Evolutionary conservation across 1,140 invertebrate species (phyloP).

Genomic region (Papilio helenus): DNA sequence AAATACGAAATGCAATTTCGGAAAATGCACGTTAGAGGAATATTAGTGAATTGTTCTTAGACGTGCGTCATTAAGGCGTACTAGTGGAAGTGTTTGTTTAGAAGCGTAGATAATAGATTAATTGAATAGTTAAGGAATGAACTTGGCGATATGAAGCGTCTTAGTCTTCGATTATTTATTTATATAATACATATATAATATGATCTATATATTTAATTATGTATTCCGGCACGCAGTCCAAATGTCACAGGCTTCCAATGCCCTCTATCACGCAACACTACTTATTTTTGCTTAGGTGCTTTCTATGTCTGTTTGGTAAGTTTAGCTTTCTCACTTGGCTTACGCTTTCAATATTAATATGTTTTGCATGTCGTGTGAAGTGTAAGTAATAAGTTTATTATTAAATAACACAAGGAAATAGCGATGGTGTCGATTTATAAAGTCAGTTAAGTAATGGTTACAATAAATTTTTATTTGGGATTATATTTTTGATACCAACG

Average conservation of each 20-base stretch:
- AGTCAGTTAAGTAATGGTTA: neutral
- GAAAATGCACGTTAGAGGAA: constrained; percentile 75
- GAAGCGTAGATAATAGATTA: constrained; percentile 54
- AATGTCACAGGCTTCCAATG: constrained; percentile 12
- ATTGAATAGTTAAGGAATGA: constrained; percentile 67
- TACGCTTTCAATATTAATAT: constrained; percentile 18
- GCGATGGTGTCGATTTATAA: neutral
- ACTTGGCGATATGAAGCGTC: constrained; percentile 69
- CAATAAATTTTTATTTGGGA: neutral
- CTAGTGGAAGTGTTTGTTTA: constrained; percentile 72
- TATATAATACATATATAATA: constrained; percentile 32
- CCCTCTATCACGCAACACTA: constrained; percentile 27
- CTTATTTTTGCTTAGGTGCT: neutral
- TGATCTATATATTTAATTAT: constrained; percentile 17
- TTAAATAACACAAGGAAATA: neutral
- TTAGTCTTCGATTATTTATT: constrained; percentile 35
- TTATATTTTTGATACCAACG: neutral
- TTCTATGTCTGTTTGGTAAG: constrained; percentile 19
- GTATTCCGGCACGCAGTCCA: constrained; percentile 36
- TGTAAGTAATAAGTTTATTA: constrained; percentile 17
- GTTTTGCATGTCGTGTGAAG: constrained; percentile 33
- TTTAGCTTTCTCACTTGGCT: constrained; percentile 21
- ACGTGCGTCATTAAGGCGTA: constrained; percentile 58
- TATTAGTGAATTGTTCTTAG: constrained; percentile 59
- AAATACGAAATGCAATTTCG: constrained; percentile 61